Evolutionary conservation across 2,888 invertebrate genomes (phyloP).

Genomic region (Lycaena phlaeas): DNA sequence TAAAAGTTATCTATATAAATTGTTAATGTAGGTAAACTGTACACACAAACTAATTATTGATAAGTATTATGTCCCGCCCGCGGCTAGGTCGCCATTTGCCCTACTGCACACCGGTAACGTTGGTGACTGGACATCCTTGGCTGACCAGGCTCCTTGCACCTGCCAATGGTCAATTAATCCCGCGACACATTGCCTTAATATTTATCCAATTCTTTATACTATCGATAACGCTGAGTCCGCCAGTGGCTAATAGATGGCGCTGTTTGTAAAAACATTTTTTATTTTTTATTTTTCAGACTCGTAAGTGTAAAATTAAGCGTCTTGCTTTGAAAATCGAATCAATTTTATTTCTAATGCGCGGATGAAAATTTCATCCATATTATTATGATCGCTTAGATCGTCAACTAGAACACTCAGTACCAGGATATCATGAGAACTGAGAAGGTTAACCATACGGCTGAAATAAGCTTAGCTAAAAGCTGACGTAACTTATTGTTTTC

Average conservation of each 20-base stretch:
- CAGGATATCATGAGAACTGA: conserved; percentile 37
- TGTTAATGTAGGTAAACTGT: too few relatives aligned
- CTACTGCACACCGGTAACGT: conserved; percentile 43
- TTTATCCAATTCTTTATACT: conserved; percentile 24
- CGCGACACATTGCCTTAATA: conserved; percentile 60
- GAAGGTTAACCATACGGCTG: conserved; percentile 23
- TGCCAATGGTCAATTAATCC: conserved; percentile 61
- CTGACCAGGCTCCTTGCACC: conserved; percentile 45
- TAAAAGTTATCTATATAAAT: too few relatives aligned
- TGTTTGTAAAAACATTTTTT: conserved; percentile 13
- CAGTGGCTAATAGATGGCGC: conserved; percentile 59
- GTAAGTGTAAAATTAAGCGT: too few relatives aligned
- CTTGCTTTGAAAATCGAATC: background rate
- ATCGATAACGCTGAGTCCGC: conserved; percentile 26
- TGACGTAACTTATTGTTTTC: too few relatives aligned
- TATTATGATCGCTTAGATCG: conserved; percentile 48
- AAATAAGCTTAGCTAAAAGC: background rate
- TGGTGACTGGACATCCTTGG: conserved; percentile 57
- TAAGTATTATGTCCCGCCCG: conserved; percentile 38
- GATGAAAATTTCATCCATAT: conserved; percentile 22
- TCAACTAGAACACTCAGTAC: conserved; percentile 69
- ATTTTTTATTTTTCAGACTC: conserved; percentile 3
- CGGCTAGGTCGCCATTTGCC: conserved; percentile 32
- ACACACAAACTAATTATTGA: conserved; percentile 58
- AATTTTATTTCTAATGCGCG: conserved; percentile 13